A percentile compares a stretch with the other conserved stretches of the same genome.
phyloP scores from a whole-genome alignment of 2,797 vertebrate genomes.

The Tamandua tetradactyla region DNA sequence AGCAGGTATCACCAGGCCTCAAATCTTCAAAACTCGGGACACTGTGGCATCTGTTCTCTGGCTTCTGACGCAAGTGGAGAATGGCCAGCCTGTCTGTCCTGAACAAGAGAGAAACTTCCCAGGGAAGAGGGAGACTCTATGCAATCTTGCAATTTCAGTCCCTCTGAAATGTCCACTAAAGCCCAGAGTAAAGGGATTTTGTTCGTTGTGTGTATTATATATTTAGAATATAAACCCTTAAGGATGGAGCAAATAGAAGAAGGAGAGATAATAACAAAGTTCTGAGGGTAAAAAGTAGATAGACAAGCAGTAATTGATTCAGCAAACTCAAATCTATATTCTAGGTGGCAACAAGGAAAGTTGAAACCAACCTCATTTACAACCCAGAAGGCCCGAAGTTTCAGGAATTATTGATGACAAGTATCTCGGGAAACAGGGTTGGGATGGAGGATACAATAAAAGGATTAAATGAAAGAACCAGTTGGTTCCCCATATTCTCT shows the following conservation, averaged over 20 bases:
- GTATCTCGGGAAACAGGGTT: neutral
- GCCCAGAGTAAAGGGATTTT: neutral
- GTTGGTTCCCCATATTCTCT: accelerated
- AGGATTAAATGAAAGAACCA: neutral
- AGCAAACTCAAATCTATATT: neutral
- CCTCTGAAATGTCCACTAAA: neutral
- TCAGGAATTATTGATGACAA: neutral
- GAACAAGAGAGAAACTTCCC: neutral
- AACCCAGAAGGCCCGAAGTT: neutral
- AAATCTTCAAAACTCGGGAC: neutral
- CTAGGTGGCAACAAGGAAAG: neutral
- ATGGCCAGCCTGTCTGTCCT: accelerated
- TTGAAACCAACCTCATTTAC: neutral
- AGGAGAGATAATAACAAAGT: too few relatives aligned
- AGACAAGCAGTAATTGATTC: accelerated
- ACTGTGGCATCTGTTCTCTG: neutral
- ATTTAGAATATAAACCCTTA: neutral
- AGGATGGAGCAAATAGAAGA: neutral
- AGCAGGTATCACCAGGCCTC: neutral
- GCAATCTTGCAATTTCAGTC: neutral
- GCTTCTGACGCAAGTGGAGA: neutral
- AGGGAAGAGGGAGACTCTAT: neutral
- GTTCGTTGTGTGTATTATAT: accelerated
- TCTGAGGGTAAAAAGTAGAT: neutral
- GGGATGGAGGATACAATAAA: accelerated